Evolutionary conservation across 2,797 vertebrate genomes (phyloP).

Genomic region (Lateolabrax maculatus): DNA sequence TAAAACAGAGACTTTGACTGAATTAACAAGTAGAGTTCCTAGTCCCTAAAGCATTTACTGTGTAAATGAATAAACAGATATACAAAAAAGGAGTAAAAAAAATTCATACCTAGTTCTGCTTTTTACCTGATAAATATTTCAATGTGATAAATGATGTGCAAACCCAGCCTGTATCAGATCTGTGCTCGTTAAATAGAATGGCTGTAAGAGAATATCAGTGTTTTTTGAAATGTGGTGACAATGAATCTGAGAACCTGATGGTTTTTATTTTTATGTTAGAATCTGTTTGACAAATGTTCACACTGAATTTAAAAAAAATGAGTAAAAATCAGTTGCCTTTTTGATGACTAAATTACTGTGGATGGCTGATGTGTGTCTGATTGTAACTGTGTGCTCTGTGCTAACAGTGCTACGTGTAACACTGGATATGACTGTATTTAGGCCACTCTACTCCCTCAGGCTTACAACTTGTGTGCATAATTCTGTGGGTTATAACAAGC

Average conservation of each 20-base stretch:
- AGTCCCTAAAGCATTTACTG: not conserved
- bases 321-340: slow-evolving; percentile 34
- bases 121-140: not conserved
- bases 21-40: slow-evolving; percentile 34
- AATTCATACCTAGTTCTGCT: not conserved
- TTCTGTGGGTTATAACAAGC: slow-evolving; percentile 74
- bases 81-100: slow-evolving; percentile 10
- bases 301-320: slow-evolving; percentile 2
- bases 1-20: slow-evolving; percentile 34
- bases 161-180: not conserved
- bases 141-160: slow-evolving; percentile 8
- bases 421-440: slow-evolving; percentile 79
- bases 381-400: slow-evolving; percentile 47
- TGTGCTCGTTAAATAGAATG: not conserved
- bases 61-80: slow-evolving; percentile 6
- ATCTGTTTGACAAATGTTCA: slow-evolving; percentile 21
- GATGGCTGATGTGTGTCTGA: slow-evolving; percentile 59
- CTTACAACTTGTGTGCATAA: slow-evolving; percentile 77
- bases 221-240: slow-evolving; percentile 11
- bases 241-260: slow-evolving; percentile 1
- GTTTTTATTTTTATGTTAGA: not conserved
- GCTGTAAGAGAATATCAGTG: not conserved
- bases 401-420: slow-evolving; percentile 58
- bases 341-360: slow-evolving; percentile 62
- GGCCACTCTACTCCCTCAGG: slow-evolving; percentile 81